A percentile compares a stretch with the other conserved stretches of the same genome.
phyloP scores from a whole-genome alignment of 2,888 invertebrate genomes.

The Seladonia tumulorum region DNA sequence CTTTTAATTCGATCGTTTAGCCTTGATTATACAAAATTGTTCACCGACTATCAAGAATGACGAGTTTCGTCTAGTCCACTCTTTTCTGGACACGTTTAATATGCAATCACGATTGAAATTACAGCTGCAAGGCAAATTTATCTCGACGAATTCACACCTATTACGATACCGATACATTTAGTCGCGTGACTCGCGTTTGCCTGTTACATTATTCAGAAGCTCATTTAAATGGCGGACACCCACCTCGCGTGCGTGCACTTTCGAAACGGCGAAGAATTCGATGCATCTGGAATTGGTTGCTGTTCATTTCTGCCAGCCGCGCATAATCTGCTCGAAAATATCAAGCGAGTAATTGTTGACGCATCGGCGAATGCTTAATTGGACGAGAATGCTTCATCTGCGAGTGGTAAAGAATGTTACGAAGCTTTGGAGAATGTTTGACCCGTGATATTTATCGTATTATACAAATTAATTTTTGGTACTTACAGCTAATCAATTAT shows the following conservation, averaged over 20 bases:
- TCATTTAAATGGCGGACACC: conserved; percentile 17
- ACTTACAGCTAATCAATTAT: background rate
- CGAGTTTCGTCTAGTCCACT: background rate
- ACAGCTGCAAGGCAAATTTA: background rate
- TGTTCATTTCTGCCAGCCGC: conserved; percentile 6
- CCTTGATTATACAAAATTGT: background rate
- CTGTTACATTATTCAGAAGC: conserved; percentile 32
- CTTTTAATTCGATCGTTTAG: background rate
- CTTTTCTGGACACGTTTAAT: background rate
- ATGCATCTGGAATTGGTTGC: conserved; percentile 17
- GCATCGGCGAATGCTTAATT: background rate
- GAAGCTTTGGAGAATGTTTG: background rate
- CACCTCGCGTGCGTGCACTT: conserved; percentile 10
- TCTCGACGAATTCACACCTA: conserved; percentile 23
- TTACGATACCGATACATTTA: conserved; percentile 8
- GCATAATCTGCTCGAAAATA: background rate
- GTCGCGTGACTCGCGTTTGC: conserved; percentile 14
- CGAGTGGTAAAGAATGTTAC: background rate
- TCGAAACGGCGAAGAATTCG: conserved; percentile 27
- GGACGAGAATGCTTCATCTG: background rate
- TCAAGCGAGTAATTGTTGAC: background rate
- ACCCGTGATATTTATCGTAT: conserved; percentile 22
- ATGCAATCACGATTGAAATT: conserved; percentile 9
- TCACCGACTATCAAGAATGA: background rate
- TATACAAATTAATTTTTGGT: background rate